Percentiles rank a stretch among this genome's conserved stretches.
These are phyloP conservation scores for Epistrophella euchroma DNA, from an alignment of 2,888 invertebrate species.

Conservation along the genomic window DNA sequence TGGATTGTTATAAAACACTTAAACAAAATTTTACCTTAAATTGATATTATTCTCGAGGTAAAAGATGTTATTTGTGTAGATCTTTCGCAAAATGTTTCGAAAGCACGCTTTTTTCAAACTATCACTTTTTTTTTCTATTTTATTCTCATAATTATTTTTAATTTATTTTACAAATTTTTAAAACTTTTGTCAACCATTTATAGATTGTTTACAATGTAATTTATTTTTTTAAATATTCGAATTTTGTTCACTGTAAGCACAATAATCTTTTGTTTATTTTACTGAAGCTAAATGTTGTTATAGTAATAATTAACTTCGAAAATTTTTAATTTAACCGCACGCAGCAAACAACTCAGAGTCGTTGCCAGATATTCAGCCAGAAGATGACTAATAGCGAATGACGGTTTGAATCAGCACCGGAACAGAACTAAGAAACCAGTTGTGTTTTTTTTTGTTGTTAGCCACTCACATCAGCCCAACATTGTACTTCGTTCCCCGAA, in stretches of 20 bases:
- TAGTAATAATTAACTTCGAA: neutral
- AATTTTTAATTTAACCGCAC: slow-evolving; percentile 37
- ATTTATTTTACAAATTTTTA: neutral
- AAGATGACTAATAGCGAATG: slow-evolving; percentile 61
- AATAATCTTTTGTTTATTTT: slow-evolving; percentile 34
- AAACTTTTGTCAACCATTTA: neutral
- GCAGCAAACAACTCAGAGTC: slow-evolving; percentile 37
- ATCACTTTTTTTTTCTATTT: neutral
- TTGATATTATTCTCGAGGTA: neutral
- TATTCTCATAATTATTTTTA: slow-evolving; percentile 17
- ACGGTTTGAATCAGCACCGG: slow-evolving; percentile 48
- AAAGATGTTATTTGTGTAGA: neutral
- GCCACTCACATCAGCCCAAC: slow-evolving; percentile 30
- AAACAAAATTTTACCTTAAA: slow-evolving; percentile 3
- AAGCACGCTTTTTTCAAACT: slow-evolving; percentile 14
- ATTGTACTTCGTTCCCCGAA: slow-evolving; percentile 21
- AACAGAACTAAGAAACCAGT: slow-evolving; percentile 70
- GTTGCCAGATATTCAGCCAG: slow-evolving; percentile 51
- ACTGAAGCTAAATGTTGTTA: slow-evolving; percentile 16
- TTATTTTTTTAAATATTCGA: neutral
- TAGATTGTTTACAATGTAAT: neutral
- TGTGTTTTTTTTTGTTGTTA: slow-evolving; percentile 35
- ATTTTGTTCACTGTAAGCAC: slow-evolving; percentile 8
- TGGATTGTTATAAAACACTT: neutral
- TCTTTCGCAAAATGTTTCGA: neutral